Percentiles rank a stretch among this genome's conserved stretches.
phyloP scores from a whole-genome alignment of 2,113 vertebrate genomes.

The Cryptoleucopteryx plumbea region DNA sequence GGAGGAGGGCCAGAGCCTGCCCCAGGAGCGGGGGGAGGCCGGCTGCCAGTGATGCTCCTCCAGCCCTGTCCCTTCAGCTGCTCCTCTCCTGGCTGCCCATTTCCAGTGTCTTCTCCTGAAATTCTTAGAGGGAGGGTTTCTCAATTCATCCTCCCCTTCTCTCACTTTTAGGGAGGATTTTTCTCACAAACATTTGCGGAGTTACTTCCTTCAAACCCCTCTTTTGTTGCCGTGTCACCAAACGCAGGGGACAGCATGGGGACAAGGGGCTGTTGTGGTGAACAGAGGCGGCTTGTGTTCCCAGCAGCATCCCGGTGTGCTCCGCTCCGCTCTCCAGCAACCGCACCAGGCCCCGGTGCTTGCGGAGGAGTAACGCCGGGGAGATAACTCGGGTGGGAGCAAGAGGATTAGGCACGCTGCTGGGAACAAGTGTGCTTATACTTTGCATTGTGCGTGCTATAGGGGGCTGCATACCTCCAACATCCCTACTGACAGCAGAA shows the following conservation, averaged over 20 bases:
- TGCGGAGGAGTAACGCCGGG: rapidly evolving
- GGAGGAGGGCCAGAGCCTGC: background rate
- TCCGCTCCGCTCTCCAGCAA: background rate
- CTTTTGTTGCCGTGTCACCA: background rate
- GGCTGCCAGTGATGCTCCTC: background rate
- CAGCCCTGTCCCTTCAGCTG: background rate
- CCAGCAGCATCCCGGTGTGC: background rate
- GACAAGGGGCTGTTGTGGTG: background rate
- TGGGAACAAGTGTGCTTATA: background rate
- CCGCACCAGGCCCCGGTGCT: rapidly evolving
- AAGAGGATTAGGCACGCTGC: background rate
- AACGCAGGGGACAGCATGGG: too few species aligned
- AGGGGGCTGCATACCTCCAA: background rate
- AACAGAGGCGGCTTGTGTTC: background rate
- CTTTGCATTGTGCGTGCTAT: rapidly evolving
- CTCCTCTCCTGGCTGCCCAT: rapidly evolving
- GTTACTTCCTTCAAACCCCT: background rate
- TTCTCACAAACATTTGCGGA: background rate
- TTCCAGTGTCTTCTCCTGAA: background rate
- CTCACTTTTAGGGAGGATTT: background rate
- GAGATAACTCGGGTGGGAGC: background rate
- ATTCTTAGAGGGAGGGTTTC: background rate
- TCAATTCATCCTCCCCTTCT: background rate
- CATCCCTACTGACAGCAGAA: background rate
- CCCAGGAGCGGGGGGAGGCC: background rate